Percentiles rank a stretch among this genome's conserved stretches.
Evolutionary conservation across 2,797 vertebrate species (phyloP).

Genomic region (Eulemur mongoz): DNA sequence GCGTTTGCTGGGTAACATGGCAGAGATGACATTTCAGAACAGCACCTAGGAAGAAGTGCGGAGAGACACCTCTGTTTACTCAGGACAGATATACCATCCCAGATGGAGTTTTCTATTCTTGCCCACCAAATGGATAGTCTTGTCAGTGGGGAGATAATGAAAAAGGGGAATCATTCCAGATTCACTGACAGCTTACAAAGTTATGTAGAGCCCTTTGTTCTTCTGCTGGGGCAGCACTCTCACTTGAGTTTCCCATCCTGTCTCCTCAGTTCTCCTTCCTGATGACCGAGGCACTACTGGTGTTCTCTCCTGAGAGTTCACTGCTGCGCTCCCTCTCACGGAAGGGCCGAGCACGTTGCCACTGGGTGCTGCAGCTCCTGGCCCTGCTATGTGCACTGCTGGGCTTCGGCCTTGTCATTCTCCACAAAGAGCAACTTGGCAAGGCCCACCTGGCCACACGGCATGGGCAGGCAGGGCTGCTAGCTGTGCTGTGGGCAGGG

Average conservation of each 20-base stretch:
- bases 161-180: neutral
- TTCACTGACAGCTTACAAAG: neutral
- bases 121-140: neutral
- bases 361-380: conserved; percentile 94
- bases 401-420: conserved; percentile 90
- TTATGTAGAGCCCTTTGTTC: neutral
- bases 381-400: conserved; percentile 88
- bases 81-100: neutral
- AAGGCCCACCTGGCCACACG: conserved; percentile 94
- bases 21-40: conserved; percentile 52
- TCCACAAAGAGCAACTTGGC: conserved; percentile 93
- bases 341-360: conserved; percentile 91
- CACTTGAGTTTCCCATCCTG: neutral
- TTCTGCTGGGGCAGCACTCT: neutral
- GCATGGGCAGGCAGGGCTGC: conserved; percentile 92
- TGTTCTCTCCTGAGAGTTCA: conserved; percentile 94
- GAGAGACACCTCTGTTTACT: neutral
- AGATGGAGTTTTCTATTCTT: neutral
- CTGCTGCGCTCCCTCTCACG: conserved; percentile 88
- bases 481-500: conserved; percentile 86
- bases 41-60: neutral
- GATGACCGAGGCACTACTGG: conserved; percentile 95
- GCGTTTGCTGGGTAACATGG: conserved; percentile 31
- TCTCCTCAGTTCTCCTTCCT: conserved; percentile 93
- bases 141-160: neutral